Evolutionary conservation across 2,797 vertebrate genomes (phyloP).

Genomic region (Tokudaia tokunoshimensis): DNA sequence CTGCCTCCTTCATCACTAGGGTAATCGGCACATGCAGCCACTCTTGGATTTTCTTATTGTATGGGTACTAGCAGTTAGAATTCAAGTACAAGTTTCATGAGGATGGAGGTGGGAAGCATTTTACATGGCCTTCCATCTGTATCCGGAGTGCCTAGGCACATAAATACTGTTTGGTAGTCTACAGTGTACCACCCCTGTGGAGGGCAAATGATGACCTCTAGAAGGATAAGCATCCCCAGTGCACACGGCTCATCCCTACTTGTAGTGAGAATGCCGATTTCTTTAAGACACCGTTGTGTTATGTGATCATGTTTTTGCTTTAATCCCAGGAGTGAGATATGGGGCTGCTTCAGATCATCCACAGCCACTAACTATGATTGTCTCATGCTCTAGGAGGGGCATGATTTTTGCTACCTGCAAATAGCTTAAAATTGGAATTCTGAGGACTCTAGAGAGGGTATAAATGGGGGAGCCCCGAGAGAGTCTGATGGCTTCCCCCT

Average conservation of each 20-base stretch:
- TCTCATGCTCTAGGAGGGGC: neutral
- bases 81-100: neutral
- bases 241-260: neutral
- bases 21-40: neutral
- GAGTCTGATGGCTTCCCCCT: neutral
- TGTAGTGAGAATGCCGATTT: neutral
- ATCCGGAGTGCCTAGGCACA: too few relatives aligned
- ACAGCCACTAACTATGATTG: neutral
- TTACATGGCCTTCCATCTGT: neutral
- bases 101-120: neutral
- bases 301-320: neutral
- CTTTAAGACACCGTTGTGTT: neutral
- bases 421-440: neutral
- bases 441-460: neutral
- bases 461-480: neutral
- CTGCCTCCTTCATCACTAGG: neutral
- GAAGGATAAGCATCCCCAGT: neutral
- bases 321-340: neutral
- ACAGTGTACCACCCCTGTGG: rapidly evolving
- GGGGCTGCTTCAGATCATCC: neutral
- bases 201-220: rapidly evolving
- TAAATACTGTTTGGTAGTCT: neutral
- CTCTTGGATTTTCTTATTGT: too few relatives aligned
- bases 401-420: neutral
- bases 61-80: neutral